Percentiles rank a stretch among this genome's conserved stretches.
Conservation (phyloP, 1,140 invertebrate species). For the Drosophila mojavensis region DNA sequence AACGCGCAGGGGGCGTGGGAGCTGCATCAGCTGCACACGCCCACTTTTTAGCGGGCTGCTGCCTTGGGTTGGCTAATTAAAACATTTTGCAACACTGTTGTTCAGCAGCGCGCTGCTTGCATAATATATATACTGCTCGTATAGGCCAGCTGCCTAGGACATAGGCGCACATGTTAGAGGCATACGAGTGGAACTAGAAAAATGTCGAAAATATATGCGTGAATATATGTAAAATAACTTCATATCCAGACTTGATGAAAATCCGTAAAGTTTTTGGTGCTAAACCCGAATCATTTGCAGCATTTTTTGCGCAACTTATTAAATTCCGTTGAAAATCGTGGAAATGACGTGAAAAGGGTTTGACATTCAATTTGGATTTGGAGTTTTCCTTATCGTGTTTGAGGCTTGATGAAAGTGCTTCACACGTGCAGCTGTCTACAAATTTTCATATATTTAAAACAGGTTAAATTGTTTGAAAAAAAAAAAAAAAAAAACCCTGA, state of each 20-base stretch:
- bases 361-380: conserved; percentile 37
- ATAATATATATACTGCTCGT: conserved; percentile 13
- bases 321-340: conserved; percentile 23
- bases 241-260: no score
- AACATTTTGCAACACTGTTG: conserved; percentile 59
- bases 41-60: conserved; percentile 24
- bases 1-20: background rate
- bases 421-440: conserved; percentile 13
- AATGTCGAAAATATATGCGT: conserved; percentile 22
- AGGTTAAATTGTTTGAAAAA: conserved; percentile 6
- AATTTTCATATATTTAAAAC: conserved; percentile 42
- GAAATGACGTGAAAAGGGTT: conserved; percentile 74
- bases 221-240: background rate
- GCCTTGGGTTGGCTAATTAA: conserved; percentile 67
- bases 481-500: conserved; percentile 5
- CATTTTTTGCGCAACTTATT: conserved; percentile 47
- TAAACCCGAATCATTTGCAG: conserved; percentile 53
- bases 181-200: background rate
- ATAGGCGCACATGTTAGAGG: conserved; percentile 3
- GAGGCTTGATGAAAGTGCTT: conserved; percentile 39
- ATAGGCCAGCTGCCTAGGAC: no score
- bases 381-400: no score
- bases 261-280: background rate
- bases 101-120: conserved; percentile 32
- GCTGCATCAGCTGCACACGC: background rate